These are phyloP conservation scores for Galerucella pusilla DNA, from an alignment of 2,888 invertebrate species.

Conservation along the genomic window DNA sequence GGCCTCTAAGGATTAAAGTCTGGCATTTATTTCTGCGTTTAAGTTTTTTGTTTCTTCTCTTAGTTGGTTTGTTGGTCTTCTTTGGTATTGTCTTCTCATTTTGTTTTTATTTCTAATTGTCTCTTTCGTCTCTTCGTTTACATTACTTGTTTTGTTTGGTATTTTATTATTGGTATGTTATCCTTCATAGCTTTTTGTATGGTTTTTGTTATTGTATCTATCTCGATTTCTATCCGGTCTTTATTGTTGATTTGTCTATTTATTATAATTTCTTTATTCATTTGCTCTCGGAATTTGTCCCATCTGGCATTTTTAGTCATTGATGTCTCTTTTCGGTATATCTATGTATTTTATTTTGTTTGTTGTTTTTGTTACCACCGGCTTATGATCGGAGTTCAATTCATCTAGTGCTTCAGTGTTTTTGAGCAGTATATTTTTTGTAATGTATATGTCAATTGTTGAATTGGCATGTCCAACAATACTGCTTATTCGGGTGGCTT, in stretches of 20 bases:
- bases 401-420: too few relatives aligned
- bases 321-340: too few relatives aligned
- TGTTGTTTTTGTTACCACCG: too few relatives aligned
- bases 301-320: not conserved
- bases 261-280: not conserved
- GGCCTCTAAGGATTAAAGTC: not conserved
- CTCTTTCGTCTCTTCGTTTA: not conserved
- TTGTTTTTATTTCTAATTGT: not conserved
- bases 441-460: too few relatives aligned
- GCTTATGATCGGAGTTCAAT: too few relatives aligned
- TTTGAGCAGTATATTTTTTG: too few relatives aligned
- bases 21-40: not conserved
- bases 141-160: not conserved
- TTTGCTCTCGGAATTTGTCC: not conserved
- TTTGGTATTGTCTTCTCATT: slow-evolving; percentile 3
- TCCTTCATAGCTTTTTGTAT: too few relatives aligned
- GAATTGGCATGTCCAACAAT: too few relatives aligned
- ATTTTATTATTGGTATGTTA: too few relatives aligned
- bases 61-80: not conserved
- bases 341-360: too few relatives aligned
- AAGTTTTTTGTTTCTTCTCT: not conserved
- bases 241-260: not conserved
- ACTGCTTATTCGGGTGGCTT: too few relatives aligned
- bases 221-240: not conserved
- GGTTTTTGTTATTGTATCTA: too few relatives aligned